Percentiles rank a stretch among this genome's conserved stretches.
Evolutionary conservation across 2,113 vertebrate species (phyloP).

Genomic region (Alaudala cheleensis): DNA sequence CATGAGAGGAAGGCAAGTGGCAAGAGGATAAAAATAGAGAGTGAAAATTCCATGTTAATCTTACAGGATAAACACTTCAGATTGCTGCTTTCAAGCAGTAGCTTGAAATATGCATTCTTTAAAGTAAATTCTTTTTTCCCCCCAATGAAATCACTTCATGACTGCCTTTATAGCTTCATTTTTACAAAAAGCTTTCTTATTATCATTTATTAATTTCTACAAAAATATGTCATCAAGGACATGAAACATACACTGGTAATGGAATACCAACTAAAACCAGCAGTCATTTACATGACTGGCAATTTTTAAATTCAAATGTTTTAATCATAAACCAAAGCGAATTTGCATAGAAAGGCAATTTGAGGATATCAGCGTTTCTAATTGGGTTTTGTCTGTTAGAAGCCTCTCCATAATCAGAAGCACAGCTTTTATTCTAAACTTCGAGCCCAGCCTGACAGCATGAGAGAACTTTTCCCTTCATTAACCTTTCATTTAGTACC

Average conservation of each 20-base stretch:
- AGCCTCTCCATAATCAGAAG: background rate
- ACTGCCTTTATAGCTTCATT: background rate
- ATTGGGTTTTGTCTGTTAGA: background rate
- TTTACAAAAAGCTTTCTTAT: background rate
- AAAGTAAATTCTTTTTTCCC: background rate
- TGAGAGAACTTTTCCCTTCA: background rate
- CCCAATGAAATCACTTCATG: background rate
- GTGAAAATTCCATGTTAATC: slow-evolving; percentile 3
- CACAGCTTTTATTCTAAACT: background rate
- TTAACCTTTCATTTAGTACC: slow-evolving; percentile 51
- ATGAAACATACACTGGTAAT: background rate
- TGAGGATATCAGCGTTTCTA: background rate
- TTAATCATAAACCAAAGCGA: background rate
- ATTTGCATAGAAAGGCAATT: background rate
- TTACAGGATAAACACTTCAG: background rate
- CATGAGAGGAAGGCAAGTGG: background rate
- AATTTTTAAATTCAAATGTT: background rate
- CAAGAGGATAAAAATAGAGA: background rate
- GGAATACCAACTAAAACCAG: background rate
- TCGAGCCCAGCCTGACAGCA: background rate
- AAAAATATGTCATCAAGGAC: background rate
- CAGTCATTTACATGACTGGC: background rate
- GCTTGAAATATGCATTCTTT: background rate
- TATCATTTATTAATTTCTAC: background rate
- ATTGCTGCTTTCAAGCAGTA: background rate